Evolutionary conservation across 2,797 vertebrate genomes (phyloP).

Genomic region (Neomorphus geoffroyi): DNA sequence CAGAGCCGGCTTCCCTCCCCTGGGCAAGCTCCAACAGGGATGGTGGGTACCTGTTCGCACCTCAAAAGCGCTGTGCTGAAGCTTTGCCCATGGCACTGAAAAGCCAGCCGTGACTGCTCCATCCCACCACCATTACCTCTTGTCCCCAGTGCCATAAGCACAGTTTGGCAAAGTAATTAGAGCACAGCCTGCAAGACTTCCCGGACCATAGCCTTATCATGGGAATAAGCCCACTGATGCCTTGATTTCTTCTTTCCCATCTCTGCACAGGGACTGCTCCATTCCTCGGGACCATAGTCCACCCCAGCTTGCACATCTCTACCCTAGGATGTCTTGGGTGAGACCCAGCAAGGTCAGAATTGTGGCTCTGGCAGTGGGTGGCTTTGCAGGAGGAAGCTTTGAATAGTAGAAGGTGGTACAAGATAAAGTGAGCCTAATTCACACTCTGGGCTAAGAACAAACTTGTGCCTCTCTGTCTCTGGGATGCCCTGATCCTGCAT

Average conservation of each 20-base stretch:
- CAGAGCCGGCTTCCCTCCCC: neutral
- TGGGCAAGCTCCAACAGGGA: accelerated
- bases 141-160: accelerated
- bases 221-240: neutral
- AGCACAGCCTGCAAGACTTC: neutral
- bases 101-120: neutral
- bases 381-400: neutral
- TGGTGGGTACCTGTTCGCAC: neutral
- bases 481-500: neutral
- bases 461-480: neutral
- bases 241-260: neutral
- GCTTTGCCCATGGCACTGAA: neutral
- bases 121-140: neutral
- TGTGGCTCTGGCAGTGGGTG: accelerated
- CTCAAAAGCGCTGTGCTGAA: neutral
- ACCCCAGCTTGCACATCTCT: neutral
- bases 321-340: accelerated
- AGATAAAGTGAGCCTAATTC: neutral
- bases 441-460: neutral
- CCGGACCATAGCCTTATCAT: neutral
- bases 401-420: neutral
- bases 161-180: neutral
- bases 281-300: neutral
- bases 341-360: accelerated
- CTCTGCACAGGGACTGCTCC: neutral